Base-by-base conservation (phyloP, 2,888 invertebrate genomes). In the Drosophila merina region DNA sequence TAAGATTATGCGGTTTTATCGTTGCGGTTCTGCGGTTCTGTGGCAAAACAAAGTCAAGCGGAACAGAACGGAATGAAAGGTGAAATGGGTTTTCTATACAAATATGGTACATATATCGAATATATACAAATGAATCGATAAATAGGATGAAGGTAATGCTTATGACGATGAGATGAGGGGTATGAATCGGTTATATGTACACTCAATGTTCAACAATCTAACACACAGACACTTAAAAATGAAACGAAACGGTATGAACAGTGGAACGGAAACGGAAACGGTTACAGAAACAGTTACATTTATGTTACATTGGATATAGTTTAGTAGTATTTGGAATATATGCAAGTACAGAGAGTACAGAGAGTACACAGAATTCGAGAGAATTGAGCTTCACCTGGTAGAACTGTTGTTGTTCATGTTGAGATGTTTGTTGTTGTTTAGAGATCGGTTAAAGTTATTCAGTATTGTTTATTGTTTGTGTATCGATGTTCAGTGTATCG, bases 381-480 rank as follows among this genome's bases (percentile, higher is more conserved):
- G 75, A 84, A 70, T 85, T 83, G 89, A 86, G 81, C 84, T 84
- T 89, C 88, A 89, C 88, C 89, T 89, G 88, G 88, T 89, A 89
- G 85, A 89, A 89, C 88, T 89, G 89, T 86, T 76, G 87, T 86
- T 71, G 78, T 75, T 72, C 45, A 74, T 78, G 71, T 69, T 66
- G 60, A 75, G 57, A 45, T 48, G 44, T 52, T 52, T 62, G 55
- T 57, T 48, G 56, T 62, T 67, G 68, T 51, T 66, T 51, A 38
- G 4, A 60, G 55, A 42, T 60, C 72, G 28, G 54, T 60, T 12
- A 5, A 36, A 5, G 36, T 12, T 20, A 31, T n/a, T 45, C 28
- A 25, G 45, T 48, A 10, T 33, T 48, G 8, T 33, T 66, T 51
- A 56, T 82, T 70, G 68, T 76, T 38, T 31, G 28, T 47, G 20